Evolutionary conservation across 1,140 invertebrate species (phyloP).

Genomic region (Anoplolepis gracilipes): DNA sequence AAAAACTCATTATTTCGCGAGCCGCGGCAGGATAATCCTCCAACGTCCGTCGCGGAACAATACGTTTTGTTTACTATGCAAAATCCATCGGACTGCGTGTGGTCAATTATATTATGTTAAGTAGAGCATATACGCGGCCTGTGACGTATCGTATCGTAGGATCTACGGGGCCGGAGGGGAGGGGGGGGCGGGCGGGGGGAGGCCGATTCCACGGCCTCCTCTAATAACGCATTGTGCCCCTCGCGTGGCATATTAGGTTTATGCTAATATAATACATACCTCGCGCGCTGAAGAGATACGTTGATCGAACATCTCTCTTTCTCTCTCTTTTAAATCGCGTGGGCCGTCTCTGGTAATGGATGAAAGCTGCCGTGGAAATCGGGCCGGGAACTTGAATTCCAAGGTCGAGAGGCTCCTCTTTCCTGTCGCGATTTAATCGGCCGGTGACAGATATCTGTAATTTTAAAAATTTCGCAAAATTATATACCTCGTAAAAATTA

Average conservation of each 20-base stretch:
- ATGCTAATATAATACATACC: conserved; percentile 75
- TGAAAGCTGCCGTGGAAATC: conserved; percentile 49
- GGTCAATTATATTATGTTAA: conserved; percentile 80
- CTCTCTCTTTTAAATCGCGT: conserved; percentile 18
- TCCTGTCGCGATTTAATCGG: conserved; percentile 3
- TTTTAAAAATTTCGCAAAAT: conserved; percentile 8
- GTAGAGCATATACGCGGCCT: conserved; percentile 72
- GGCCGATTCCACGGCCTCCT: conserved; percentile 57
- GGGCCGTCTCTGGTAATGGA: conserved; percentile 44
- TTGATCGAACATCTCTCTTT: conserved; percentile 29
- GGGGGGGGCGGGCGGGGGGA: too few species aligned
- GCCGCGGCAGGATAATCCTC: conserved; percentile 34
- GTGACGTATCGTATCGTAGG: conserved; percentile 68
- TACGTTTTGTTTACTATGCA: conserved; percentile 72
- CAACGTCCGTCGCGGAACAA: conserved; percentile 54
- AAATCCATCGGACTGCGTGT: conserved; percentile 76
- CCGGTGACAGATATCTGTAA: not conserved
- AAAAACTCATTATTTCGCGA: conserved; percentile 53
- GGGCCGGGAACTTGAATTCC: not conserved
- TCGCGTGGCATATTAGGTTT: conserved; percentile 77
- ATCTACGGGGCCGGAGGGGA: conserved; percentile 58
- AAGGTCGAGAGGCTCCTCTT: conserved; percentile 17
- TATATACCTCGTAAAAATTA: not conserved
- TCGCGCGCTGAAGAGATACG: conserved; percentile 63
- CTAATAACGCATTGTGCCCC: conserved; percentile 77